Percentiles rank a stretch among this genome's conserved stretches.
These are phyloP conservation scores for Antechinus flavipes DNA, from an alignment of 2,113 vertebrate genomes.

Conservation along the genomic window DNA sequence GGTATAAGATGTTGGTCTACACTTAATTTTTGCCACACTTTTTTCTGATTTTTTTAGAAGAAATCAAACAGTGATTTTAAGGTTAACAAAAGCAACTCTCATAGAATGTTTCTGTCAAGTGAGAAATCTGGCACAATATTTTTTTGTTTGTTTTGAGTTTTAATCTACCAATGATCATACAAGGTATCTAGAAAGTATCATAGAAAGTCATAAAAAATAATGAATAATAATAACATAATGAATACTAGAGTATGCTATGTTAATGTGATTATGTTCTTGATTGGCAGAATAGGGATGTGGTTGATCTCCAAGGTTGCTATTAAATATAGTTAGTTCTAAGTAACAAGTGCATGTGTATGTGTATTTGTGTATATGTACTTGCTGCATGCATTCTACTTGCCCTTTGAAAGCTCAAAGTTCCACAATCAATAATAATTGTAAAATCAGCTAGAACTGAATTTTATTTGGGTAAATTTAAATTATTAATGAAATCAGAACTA, in stretches of 20 bases:
- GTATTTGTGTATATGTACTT: not conserved
- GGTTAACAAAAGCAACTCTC: not conserved
- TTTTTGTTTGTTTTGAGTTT: not conserved
- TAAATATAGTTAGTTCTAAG: not conserved
- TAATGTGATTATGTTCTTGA: not conserved
- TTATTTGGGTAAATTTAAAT: not conserved
- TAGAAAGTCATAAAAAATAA: not conserved
- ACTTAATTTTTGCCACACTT: not conserved
- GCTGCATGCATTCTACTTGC: not conserved
- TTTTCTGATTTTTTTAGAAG: not conserved
- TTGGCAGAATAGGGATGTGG: not conserved
- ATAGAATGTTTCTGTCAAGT: not conserved
- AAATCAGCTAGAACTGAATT: not conserved
- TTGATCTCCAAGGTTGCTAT: not conserved
- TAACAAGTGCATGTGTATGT: not conserved
- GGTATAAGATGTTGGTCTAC: not conserved
- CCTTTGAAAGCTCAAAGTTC: not conserved
- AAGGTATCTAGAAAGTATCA: not conserved
- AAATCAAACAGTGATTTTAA: not conserved
- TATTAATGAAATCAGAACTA: not conserved
- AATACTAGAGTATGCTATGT: not conserved
- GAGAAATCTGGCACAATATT: not conserved
- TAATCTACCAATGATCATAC: not conserved
- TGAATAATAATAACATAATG: not conserved
- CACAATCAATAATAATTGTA: not conserved